Base-by-base conservation (phyloP, 2,113 vertebrate genomes). In the Paratilapia polleni region DNA sequence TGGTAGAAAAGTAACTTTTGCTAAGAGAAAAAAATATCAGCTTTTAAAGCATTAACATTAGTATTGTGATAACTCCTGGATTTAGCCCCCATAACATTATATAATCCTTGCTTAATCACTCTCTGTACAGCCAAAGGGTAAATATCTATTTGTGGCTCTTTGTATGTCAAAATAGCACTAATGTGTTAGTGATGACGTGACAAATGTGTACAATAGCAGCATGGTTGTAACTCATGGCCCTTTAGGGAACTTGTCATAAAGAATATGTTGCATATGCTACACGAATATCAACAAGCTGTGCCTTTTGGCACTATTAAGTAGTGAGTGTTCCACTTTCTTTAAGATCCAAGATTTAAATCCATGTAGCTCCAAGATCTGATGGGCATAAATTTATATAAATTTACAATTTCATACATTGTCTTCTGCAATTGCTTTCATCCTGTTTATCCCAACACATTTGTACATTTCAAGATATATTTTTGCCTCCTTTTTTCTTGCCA, bases 301-400 rank as follows among this genome's bases (percentile, higher is more conserved):
- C 54, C 49, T n/a, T 41, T 57, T 60, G 8, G 1, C 26, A 10
- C 24, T 36, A 36, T 13, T n/a, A 62, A 49, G 28, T 3, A 78
- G 22, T 60, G 41, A 13, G 17, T 8, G 15, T 34, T 61, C 22
- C 14, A 38, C n/a, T 41, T 17, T 3, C 17, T 52, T 54, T 4
- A 38, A 79, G 49, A 60, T 14, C 56, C 22, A 59, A 28, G n/a
- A 80, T 24, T 74, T 26, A 54, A 74, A 56, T 14, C 22, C n/a
- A 43, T 38, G 4, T 38, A 59, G 41, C 19, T 26, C 47, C 26
- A 49, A 22, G 34, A 85, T 34, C 7, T 52, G 1, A 77, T 58
- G 12, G 61, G 62, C 20, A 43, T 60, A 26, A 76, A 79, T 85
- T 28, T 24, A 31, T 78, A 43, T 60, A 26, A 76, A 79, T 85